These are phyloP conservation scores for Cyprinodon tularosa DNA, from an alignment of 2,113 vertebrate genomes.

Conservation along the genomic window DNA sequence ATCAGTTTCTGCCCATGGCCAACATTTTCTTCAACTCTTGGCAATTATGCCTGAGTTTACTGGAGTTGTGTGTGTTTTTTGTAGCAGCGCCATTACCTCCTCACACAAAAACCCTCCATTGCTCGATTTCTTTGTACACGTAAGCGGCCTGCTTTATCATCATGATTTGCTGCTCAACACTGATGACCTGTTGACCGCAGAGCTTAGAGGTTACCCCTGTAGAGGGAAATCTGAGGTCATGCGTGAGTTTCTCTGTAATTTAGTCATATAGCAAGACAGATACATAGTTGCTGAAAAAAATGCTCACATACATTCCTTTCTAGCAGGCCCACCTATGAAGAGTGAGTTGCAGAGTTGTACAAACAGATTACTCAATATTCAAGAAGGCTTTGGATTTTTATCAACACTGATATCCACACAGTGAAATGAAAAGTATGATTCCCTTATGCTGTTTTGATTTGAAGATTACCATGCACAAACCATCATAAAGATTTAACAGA, in stretches of 20 bases:
- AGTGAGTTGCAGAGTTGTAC: slow-evolving; percentile 43
- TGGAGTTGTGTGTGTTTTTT: slow-evolving; percentile 13
- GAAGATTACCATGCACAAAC: slow-evolving; percentile 5
- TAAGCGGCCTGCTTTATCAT: slow-evolving; percentile 21
- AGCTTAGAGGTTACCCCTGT: slow-evolving; percentile 42
- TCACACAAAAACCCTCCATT: neutral
- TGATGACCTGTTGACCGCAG: slow-evolving; percentile 30
- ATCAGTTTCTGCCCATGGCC: slow-evolving; percentile 44
- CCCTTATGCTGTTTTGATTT: neutral
- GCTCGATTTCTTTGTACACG: slow-evolving; percentile 2
- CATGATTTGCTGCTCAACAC: slow-evolving; percentile 43
- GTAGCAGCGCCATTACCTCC: neutral
- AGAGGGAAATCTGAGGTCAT: slow-evolving; percentile 56
- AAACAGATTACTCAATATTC: neutral
- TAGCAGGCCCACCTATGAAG: slow-evolving; percentile 69
- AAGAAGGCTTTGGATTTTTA: neutral
- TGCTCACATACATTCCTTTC: slow-evolving; percentile 59
- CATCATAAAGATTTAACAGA: slow-evolving; percentile 37
- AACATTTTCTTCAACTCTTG: slow-evolving; percentile 38
- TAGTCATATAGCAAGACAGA: slow-evolving; percentile 38
- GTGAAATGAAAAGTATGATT: neutral
- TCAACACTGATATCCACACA: neutral
- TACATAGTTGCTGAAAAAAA: slow-evolving; percentile 30
- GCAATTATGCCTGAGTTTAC: slow-evolving; percentile 11
- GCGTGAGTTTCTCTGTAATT: slow-evolving; percentile 51